Evolutionary conservation across 2,113 vertebrate species (phyloP).

Genomic region (Sinocyclocheilus rhinocerous): DNA sequence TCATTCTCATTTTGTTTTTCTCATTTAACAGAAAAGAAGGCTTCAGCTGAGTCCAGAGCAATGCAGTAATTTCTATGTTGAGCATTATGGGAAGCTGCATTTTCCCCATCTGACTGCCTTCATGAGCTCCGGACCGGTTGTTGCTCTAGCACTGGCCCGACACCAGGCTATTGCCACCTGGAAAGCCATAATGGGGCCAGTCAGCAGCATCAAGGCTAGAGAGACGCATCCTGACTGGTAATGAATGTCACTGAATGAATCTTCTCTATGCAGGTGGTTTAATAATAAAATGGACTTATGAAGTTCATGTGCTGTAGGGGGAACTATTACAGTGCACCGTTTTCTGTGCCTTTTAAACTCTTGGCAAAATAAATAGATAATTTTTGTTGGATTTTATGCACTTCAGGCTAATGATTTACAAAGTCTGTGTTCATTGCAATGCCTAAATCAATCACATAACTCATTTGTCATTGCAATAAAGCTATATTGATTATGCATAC

Average conservation of each 20-base stretch:
- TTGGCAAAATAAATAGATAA: not conserved
- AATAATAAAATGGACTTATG: not conserved
- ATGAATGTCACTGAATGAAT: constrained; percentile 47
- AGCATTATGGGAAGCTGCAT: constrained; percentile 87
- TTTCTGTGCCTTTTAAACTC: not conserved
- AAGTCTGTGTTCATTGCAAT: not conserved
- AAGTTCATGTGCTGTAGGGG: not conserved
- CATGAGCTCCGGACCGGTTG: constrained; percentile 91
- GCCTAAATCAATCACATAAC: not conserved
- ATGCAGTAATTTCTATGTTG: constrained; percentile 93
- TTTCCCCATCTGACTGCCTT: constrained; percentile 91
- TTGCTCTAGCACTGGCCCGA: constrained; percentile 83
- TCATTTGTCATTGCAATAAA: not conserved
- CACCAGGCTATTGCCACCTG: constrained; percentile 82
- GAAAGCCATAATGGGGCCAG: constrained; percentile 89
- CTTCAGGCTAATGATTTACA: not conserved
- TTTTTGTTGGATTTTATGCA: not conserved
- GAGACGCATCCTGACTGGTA: constrained; percentile 88
- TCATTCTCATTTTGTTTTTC: constrained; percentile 1
- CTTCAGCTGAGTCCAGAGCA: constrained; percentile 91
- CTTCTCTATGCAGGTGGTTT: not conserved
- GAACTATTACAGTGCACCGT: not conserved
- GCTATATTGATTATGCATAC: not conserved
- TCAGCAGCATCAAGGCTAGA: constrained; percentile 78
- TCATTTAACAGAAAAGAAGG: constrained; percentile 79